phyloP scores from a whole-genome alignment of 2,113 vertebrate species.

The Amblyornis subalaris region DNA sequence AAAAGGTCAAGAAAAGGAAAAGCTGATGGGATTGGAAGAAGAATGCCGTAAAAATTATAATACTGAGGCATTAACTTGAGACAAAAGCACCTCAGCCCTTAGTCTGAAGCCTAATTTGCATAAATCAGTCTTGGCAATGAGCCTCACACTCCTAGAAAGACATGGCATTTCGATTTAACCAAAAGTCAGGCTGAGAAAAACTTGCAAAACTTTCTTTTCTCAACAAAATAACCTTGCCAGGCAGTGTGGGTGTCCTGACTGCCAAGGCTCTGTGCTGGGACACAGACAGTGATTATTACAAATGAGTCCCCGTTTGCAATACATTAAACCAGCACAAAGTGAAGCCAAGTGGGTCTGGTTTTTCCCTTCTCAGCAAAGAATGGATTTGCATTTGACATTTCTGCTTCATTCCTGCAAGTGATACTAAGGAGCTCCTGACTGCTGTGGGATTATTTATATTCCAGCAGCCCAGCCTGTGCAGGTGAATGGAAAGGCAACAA shows the following conservation, averaged over 20 bases:
- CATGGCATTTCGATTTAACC: neutral
- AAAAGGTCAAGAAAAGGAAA: neutral
- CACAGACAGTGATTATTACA: rapidly evolving
- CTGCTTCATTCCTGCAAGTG: neutral
- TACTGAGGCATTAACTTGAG: neutral
- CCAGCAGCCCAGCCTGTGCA: neutral
- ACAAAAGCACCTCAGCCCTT: neutral
- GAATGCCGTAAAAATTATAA: neutral
- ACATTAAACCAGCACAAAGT: neutral
- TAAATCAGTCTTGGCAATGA: neutral
- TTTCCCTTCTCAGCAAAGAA: neutral
- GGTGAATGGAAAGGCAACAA: neutral
- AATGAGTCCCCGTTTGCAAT: neutral
- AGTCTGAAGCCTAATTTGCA: neutral
- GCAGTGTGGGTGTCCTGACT: neutral
- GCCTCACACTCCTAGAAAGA: neutral
- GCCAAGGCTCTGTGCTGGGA: neutral
- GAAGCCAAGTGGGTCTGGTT: neutral
- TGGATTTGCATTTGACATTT: neutral
- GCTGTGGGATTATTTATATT: neutral
- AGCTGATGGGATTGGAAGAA: neutral
- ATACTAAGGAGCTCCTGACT: neutral
- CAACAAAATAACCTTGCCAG: neutral
- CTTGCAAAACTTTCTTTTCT: neutral
- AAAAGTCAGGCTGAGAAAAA: neutral